Percentiles rank a stretch among this genome's conserved stretches.
phyloP scores from a whole-genome alignment of 2,113 vertebrate genomes.

The Hippotragus niger region DNA sequence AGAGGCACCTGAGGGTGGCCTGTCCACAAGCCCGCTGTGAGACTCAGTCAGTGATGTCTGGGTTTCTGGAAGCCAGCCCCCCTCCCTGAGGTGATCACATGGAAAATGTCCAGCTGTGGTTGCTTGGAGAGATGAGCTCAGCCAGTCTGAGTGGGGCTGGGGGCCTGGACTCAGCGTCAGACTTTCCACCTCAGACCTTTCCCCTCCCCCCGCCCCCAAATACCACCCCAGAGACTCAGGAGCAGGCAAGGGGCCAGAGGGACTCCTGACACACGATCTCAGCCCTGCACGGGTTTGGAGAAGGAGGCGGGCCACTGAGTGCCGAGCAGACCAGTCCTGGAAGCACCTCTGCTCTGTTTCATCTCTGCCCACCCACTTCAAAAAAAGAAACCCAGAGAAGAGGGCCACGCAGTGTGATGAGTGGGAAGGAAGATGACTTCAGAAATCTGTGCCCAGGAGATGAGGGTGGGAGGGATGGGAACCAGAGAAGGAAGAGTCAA shows the following conservation, averaged over 20 bases:
- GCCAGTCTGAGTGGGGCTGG: constrained; percentile 52
- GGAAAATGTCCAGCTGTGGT: constrained; percentile 67
- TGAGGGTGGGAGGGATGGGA: background rate
- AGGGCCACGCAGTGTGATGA: background rate
- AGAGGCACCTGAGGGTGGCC: background rate
- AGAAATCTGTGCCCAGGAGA: background rate
- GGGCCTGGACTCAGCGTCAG: constrained; percentile 59
- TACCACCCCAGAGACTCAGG: constrained; percentile 48
- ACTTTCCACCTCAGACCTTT: constrained; percentile 65
- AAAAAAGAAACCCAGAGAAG: background rate
- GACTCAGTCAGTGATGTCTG: background rate
- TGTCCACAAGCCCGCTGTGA: background rate
- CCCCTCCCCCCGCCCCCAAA: constrained; percentile 36
- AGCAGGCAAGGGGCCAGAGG: constrained; percentile 49
- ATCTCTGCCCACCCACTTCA: background rate
- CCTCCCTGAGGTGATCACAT: constrained; percentile 63
- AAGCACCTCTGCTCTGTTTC: background rate
- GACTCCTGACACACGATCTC: constrained; percentile 26
- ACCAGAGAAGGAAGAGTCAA: background rate
- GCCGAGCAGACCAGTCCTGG: background rate
- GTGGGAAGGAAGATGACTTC: background rate
- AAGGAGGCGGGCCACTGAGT: background rate
- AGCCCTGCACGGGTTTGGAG: background rate
- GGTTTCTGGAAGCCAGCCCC: constrained; percentile 28
- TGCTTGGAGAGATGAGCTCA: constrained; percentile 68